Percentiles rank a stretch among this genome's conserved stretches.
phyloP scores from a whole-genome alignment of 2,797 vertebrate genomes.

The Tinamus major region DNA sequence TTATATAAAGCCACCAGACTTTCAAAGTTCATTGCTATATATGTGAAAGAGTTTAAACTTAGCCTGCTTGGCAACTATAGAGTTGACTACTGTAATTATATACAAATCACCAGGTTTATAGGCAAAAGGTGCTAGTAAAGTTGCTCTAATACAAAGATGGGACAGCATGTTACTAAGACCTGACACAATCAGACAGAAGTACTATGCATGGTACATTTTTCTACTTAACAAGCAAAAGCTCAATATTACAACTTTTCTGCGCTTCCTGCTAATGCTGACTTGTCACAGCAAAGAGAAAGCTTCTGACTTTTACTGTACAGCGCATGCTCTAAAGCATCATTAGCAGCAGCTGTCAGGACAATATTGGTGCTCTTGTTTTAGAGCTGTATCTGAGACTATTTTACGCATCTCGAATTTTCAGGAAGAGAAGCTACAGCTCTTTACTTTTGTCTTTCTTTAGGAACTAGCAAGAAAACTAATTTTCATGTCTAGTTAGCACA shows the following conservation, averaged over 20 bases:
- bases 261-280: neutral
- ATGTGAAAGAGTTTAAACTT: neutral
- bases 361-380: neutral
- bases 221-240: neutral
- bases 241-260: neutral
- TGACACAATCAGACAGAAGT: neutral
- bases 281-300: neutral
- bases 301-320: neutral
- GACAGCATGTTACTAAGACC: neutral
- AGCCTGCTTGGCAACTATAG: neutral
- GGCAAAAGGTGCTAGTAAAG: neutral
- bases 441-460: neutral
- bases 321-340: neutral
- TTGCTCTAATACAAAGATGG: neutral
- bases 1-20: slow-evolving; percentile 67
- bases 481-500: neutral
- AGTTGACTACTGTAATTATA: neutral
- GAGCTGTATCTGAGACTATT: neutral
- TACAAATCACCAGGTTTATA: neutral
- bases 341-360: neutral
- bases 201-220: fast-evolving
- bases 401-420: neutral
- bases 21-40: neutral
- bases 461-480: neutral
- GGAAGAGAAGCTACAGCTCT: neutral